phyloP scores from a whole-genome alignment of 2,797 vertebrate genomes.

The Hapalemur alaotrensis region DNA sequence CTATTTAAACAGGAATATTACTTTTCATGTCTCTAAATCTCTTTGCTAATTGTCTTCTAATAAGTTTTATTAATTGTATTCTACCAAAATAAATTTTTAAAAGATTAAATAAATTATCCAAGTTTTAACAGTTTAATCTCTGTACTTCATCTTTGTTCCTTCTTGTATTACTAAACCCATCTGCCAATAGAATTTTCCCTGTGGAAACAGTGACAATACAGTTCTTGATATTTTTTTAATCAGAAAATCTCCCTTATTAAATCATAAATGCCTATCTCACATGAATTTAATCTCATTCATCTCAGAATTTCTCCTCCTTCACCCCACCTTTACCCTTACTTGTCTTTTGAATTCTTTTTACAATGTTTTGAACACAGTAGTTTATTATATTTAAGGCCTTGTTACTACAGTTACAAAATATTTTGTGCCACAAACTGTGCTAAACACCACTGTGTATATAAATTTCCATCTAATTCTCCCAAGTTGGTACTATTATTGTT shows the following conservation, averaged over 20 bases:
- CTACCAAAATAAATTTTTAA: background rate
- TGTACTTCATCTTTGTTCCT: background rate
- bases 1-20: background rate
- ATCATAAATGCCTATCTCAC: background rate
- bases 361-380: background rate
- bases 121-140: background rate
- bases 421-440: background rate
- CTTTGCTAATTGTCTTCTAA: background rate
- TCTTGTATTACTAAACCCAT: background rate
- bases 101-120: background rate
- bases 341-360: background rate
- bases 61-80: slow-evolving; percentile 1
- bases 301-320: background rate
- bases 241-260: background rate
- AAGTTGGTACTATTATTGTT: background rate
- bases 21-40: background rate
- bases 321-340: background rate
- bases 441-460: background rate
- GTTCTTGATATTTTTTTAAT: background rate
- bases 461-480: background rate
- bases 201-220: background rate
- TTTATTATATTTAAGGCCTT: background rate
- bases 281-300: background rate
- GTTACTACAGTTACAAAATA: background rate
- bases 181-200: background rate